phyloP scores from a whole-genome alignment of 2,113 vertebrate genomes.

The Oncorhynchus nerka region DNA sequence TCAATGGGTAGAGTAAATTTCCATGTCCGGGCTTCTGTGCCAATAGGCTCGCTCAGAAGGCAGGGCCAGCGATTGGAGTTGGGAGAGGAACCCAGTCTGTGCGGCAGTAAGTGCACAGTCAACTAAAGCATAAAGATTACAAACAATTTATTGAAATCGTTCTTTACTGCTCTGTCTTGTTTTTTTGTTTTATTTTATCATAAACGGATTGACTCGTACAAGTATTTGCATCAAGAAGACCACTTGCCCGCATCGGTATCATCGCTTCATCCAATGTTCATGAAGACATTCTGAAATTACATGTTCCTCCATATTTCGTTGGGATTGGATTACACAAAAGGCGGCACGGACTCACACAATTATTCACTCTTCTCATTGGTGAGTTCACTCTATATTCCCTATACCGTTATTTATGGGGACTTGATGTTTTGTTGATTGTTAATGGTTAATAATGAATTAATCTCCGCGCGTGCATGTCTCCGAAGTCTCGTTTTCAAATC shows the following conservation, averaged over 20 bases:
- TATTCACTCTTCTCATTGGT: slow-evolving; percentile 69
- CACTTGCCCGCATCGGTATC: slow-evolving; percentile 19
- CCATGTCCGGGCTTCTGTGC: slow-evolving; percentile 67
- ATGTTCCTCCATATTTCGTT: slow-evolving; percentile 28
- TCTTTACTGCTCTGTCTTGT: neutral
- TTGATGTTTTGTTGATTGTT: neutral
- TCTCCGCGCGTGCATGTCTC: slow-evolving; percentile 2
- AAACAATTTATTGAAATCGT: slow-evolving; percentile 30
- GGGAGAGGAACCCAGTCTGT: slow-evolving; percentile 59
- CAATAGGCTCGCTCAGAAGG: slow-evolving; percentile 69
- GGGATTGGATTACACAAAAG: slow-evolving; percentile 72
- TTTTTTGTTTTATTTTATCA: slow-evolving; percentile 21
- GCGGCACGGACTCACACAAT: slow-evolving; percentile 58
- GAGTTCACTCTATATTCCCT: slow-evolving; percentile 57
- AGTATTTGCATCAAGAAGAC: slow-evolving; percentile 25
- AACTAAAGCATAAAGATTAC: slow-evolving; percentile 61
- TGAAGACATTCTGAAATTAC: slow-evolving; percentile 49
- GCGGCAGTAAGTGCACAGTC: slow-evolving; percentile 62
- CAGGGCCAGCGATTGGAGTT: slow-evolving; percentile 73
- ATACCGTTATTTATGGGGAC: slow-evolving; percentile 27
- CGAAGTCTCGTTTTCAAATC: neutral
- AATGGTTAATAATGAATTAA: slow-evolving; percentile 20
- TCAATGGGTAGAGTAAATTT: slow-evolving; percentile 73
- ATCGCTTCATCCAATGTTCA: slow-evolving; percentile 47
- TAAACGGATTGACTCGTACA: slow-evolving; percentile 9